These are phyloP conservation scores for Petrocephalus microphthalmus DNA, from an alignment of 2,113 vertebrate genomes.

Conservation along the genomic window DNA sequence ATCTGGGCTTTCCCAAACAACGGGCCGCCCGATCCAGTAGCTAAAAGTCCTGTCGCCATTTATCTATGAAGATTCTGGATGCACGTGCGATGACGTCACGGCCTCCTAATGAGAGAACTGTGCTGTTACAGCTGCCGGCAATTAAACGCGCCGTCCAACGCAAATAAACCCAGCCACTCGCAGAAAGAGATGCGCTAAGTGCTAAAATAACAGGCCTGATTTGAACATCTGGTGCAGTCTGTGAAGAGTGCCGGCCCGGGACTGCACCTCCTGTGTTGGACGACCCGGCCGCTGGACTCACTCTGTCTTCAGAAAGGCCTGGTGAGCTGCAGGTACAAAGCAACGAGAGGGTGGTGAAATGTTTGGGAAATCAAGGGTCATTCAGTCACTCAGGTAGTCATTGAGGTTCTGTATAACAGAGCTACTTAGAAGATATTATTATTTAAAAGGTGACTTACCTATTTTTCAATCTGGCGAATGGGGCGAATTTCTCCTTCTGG, in stretches of 20 bases:
- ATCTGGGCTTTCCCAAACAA: conserved; percentile 49
- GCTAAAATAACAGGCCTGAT: conserved; percentile 61
- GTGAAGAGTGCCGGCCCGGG: not conserved
- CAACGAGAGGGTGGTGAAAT: not conserved
- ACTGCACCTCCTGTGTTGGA: not conserved
- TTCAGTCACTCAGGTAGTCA: not conserved
- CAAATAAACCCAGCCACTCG: conserved; percentile 54
- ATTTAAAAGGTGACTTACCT: not conserved
- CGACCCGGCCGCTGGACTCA: not conserved
- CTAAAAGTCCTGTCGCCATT: conserved; percentile 37
- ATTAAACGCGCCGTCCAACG: conserved; percentile 54
- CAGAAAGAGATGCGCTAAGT: conserved; percentile 51
- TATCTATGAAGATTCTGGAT: conserved; percentile 50
- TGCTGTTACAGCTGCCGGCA: conserved; percentile 65
- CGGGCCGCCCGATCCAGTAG: conserved; percentile 55
- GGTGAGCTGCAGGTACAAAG: not conserved
- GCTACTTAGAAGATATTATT: not conserved
- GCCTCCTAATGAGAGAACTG: conserved; percentile 51
- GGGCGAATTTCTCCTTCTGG: too few species aligned
- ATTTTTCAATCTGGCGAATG: not conserved
- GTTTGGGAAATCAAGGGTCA: not conserved
- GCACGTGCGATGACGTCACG: conserved; percentile 46
- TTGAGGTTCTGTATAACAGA: not conserved
- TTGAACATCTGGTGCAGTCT: conserved; percentile 52
- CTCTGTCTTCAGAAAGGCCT: not conserved